Conservation (phyloP, 2,113 vertebrate species). For the Halcyon senegalensis region DNA sequence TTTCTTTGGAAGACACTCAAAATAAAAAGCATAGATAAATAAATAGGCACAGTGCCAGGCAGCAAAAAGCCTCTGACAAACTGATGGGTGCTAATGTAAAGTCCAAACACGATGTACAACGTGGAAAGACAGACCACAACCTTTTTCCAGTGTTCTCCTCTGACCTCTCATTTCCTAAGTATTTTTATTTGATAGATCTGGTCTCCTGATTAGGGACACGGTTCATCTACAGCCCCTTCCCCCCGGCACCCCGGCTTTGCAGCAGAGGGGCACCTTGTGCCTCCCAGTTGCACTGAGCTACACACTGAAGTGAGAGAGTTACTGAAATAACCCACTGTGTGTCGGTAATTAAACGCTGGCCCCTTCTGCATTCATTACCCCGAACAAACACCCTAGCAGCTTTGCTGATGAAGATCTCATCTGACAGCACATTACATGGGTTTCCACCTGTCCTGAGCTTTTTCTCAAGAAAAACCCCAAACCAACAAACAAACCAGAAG, state of each 20-base stretch:
- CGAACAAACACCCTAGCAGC: neutral
- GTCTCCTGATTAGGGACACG: too few relatives aligned
- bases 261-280: neutral
- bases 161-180: neutral
- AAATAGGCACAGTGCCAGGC: neutral
- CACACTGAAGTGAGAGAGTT: neutral
- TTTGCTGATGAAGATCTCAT: neutral
- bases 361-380: neutral
- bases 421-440: neutral
- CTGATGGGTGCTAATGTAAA: neutral
- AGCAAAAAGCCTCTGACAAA: neutral
- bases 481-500: too few relatives aligned
- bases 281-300: neutral
- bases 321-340: neutral
- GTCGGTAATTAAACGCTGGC: neutral
- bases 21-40: neutral
- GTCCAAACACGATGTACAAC: fast-evolving
- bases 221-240: neutral
- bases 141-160: neutral
- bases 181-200: neutral
- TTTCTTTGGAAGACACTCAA: neutral
- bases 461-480: neutral
- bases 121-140: fast-evolving
- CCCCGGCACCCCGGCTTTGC: too few relatives aligned
- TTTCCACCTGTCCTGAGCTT: neutral